phyloP scores from a whole-genome alignment of 1,140 invertebrate genomes.

The Zaprionus inermis region DNA sequence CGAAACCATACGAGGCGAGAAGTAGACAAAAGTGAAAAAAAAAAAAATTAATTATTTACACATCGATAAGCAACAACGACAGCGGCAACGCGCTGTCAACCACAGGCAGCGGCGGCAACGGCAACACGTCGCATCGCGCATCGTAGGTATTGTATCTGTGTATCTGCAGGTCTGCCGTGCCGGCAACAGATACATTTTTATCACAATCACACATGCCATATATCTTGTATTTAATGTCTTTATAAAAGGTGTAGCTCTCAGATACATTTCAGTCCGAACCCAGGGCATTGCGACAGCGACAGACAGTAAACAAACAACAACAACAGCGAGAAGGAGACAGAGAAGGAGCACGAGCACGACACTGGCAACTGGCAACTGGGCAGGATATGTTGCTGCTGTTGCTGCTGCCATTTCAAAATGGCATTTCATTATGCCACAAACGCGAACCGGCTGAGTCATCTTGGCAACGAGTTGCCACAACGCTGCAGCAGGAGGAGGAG shows the following conservation, averaged over 20 bases:
- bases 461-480: conserved; percentile 40
- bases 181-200: conserved; percentile 68
- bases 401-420: conserved; percentile 78
- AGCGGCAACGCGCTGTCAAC: conserved; percentile 56
- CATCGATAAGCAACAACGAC: conserved; percentile 71
- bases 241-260: conserved; percentile 76
- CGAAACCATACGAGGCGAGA: conserved; percentile 15
- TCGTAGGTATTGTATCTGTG: conserved; percentile 67
- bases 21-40: conserved; percentile 42
- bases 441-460: conserved; percentile 66
- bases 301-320: conserved; percentile 63
- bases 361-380: conserved; percentile 4
- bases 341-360: not conserved
- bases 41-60: conserved; percentile 82
- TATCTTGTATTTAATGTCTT: conserved; percentile 81
- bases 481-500: not conserved
- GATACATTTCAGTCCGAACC: conserved; percentile 63
- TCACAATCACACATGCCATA: conserved; percentile 81
- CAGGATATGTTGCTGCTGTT: conserved; percentile 61
- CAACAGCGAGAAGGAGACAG: conserved; percentile 17
- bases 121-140: conserved; percentile 5
- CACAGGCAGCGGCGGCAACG: conserved; percentile 38
- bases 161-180: conserved; percentile 57
- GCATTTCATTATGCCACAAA: conserved; percentile 74
- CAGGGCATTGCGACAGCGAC: conserved; percentile 7